Evolutionary conservation across 2,888 invertebrate genomes (phyloP).

Genomic region (Morinoia aosen): DNA sequence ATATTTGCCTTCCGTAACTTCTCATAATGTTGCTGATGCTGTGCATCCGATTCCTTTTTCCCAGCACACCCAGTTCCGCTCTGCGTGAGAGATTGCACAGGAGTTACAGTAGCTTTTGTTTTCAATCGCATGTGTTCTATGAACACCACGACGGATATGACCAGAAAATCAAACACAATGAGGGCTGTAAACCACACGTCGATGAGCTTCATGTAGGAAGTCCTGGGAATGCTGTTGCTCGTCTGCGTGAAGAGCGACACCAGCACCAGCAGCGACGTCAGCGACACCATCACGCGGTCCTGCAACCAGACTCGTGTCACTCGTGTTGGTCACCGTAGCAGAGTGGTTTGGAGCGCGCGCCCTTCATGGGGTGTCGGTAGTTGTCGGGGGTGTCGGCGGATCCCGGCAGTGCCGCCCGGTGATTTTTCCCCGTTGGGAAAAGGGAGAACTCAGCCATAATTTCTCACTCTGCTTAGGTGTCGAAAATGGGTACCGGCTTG

Average conservation of each 20-base stretch:
- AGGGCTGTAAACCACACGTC: constrained; percentile 49
- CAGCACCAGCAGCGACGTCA: constrained; percentile 54
- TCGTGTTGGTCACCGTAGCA: too few relatives aligned
- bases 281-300: constrained; percentile 53
- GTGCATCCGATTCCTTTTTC: not conserved
- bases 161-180: constrained; percentile 45
- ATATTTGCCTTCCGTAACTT: not conserved
- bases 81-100: not conserved
- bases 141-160: constrained; percentile 25
- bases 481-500: too few relatives aligned
- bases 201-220: constrained; percentile 52
- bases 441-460: too few relatives aligned
- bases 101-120: not conserved
- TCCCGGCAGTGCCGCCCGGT: too few relatives aligned
- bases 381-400: too few relatives aligned
- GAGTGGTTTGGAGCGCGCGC: too few relatives aligned
- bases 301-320: not conserved
- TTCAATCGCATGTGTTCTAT: constrained; percentile 12
- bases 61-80: not conserved
- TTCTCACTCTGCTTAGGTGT: too few relatives aligned
- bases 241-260: constrained; percentile 54
- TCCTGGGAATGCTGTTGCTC: constrained; percentile 42
- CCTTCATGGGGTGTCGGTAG: too few relatives aligned
- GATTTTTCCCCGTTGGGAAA: too few relatives aligned
- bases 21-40: not conserved